Evolutionary conservation across 2,888 invertebrate species (phyloP).

Genomic region (Platycheirus rosarum): DNA sequence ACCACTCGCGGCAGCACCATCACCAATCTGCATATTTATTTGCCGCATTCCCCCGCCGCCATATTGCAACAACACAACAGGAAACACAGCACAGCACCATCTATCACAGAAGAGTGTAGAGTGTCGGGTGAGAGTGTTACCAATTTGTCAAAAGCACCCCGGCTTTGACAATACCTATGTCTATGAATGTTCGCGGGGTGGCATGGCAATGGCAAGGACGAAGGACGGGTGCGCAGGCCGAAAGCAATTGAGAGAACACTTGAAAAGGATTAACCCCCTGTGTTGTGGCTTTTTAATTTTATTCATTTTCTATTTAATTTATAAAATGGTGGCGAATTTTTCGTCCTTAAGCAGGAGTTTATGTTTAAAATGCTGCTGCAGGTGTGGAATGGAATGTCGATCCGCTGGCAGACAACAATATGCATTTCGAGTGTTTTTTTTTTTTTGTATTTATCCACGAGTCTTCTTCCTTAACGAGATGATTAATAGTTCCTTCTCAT

Average conservation of each 20-base stretch:
- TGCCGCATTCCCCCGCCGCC: slow-evolving; percentile 5
- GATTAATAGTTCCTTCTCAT: slow-evolving; percentile 60
- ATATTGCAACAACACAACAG: slow-evolving; percentile 3
- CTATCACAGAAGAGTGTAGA: slow-evolving; percentile 1
- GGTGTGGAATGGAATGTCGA: slow-evolving; percentile 58
- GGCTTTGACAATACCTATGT: slow-evolving; percentile 43
- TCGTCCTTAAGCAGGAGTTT: slow-evolving; percentile 18
- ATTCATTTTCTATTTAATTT: slow-evolving; percentile 60
- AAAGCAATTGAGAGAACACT: slow-evolving; percentile 60
- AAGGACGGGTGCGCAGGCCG: slow-evolving; percentile 42
- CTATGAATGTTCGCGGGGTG: slow-evolving; percentile 13
- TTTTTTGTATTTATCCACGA: not conserved
- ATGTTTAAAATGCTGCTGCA: slow-evolving; percentile 36
- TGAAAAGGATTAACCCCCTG: slow-evolving; percentile 75
- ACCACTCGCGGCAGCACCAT: slow-evolving; percentile 41
- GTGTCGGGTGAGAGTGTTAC: slow-evolving; percentile 47
- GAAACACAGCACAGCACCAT: not conserved
- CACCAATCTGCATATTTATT: slow-evolving; percentile 62
- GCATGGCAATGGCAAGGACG: not conserved
- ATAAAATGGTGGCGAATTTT: slow-evolving; percentile 53
- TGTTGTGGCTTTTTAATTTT: slow-evolving; percentile 75
- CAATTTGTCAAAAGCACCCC: slow-evolving; percentile 70
- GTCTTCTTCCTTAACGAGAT: slow-evolving; percentile 50
- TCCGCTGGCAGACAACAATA: slow-evolving; percentile 32
- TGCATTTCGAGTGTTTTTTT: slow-evolving; percentile 33